Conservation (phyloP, 2,888 invertebrate genomes). For the Cremastobaeus sp. region DNA sequence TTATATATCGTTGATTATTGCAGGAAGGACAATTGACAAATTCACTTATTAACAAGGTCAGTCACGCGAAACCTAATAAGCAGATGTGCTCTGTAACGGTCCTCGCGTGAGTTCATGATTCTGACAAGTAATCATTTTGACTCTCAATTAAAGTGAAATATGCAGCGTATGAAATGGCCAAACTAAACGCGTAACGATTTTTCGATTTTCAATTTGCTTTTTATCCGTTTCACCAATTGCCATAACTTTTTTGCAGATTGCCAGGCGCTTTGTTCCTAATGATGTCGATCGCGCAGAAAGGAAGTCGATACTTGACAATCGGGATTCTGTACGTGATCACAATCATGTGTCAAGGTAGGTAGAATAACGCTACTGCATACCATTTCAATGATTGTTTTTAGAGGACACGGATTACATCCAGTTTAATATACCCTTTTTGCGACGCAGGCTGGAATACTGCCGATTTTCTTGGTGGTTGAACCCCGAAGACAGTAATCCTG, state of each 20-base stretch:
- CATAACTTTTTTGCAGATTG: slow-evolving; percentile 30
- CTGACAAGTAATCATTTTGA: slow-evolving; percentile 48
- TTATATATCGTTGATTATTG: slow-evolving; percentile 43
- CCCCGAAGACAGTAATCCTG: no score
- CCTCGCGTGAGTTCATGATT: slow-evolving; percentile 51
- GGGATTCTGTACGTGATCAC: slow-evolving; percentile 77
- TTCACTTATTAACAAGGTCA: slow-evolving; percentile 55
- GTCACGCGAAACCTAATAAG: slow-evolving; percentile 54
- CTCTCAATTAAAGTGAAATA: slow-evolving; percentile 47
- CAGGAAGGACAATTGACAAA: slow-evolving; percentile 49
- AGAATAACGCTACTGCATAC: no score
- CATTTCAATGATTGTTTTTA: no score
- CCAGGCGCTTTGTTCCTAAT: slow-evolving; percentile 31
- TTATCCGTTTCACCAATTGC: slow-evolving; percentile 19
- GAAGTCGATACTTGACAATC: slow-evolving; percentile 75
- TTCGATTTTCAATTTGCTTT: slow-evolving; percentile 19
- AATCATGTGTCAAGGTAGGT: slow-evolving; percentile 77
- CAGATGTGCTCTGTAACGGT: slow-evolving; percentile 47
- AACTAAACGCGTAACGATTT: slow-evolving; percentile 22
- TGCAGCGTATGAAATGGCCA: slow-evolving; percentile 2
- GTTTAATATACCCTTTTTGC: no score
- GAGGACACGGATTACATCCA: no score
- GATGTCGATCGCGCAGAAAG: slow-evolving; percentile 73
- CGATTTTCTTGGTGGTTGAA: no score
- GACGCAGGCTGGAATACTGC: no score